Evolutionary conservation across 2,113 vertebrate genomes (phyloP), one percentile per base, ranked within the genome.

Genomic region (Pampusana beccarii): DNA sequence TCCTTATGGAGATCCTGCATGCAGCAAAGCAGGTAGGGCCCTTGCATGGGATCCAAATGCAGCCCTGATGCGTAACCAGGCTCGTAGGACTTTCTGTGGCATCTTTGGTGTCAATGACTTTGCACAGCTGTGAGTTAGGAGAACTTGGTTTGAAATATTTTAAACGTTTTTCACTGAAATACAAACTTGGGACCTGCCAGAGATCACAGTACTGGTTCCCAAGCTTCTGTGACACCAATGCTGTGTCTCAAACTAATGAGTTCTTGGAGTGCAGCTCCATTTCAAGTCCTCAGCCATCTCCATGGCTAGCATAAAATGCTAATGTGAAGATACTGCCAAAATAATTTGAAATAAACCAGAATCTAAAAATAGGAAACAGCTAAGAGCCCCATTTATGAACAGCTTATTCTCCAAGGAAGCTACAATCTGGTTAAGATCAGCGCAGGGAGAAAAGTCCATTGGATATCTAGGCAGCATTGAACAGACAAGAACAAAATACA

Each of bases 281-380:
- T 85, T 77, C 50, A 34, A 90, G 74, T 50, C 46, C 50, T 87
- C 1, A 0, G 38, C 54, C 56, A 78, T 77, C 72, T 92, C 62
- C 48, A 42, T 1, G 10, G 48, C 66, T 60, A 67, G 38, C 5
- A 29, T 66, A 62, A 83, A 86, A 66, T 29, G 83, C 72, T 90
- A 40, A 42, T 71, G 28, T 24, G 34, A 90, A 78, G 82, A 74
- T 80, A 34, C 33, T 96, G 72, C 92, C 93, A 93, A 88, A 97
- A 80, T 81, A 79, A 88, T 53, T 51, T 92, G 29, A 94, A 95
- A 88, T 72, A 92, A 92, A 94, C 65, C 72, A 86, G 93, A 74
- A 81, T 51, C 86, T 88, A 74, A 81, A 92, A 86, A 64, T 92
- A 86, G 48, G 80, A 69, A 88, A 48, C 24, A 36, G n/a, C 80